Evolutionary conservation across 2,113 vertebrate genomes (phyloP), one percentile per base, ranked within the genome.

Genomic region (Phalacrocorax pelagicus): DNA sequence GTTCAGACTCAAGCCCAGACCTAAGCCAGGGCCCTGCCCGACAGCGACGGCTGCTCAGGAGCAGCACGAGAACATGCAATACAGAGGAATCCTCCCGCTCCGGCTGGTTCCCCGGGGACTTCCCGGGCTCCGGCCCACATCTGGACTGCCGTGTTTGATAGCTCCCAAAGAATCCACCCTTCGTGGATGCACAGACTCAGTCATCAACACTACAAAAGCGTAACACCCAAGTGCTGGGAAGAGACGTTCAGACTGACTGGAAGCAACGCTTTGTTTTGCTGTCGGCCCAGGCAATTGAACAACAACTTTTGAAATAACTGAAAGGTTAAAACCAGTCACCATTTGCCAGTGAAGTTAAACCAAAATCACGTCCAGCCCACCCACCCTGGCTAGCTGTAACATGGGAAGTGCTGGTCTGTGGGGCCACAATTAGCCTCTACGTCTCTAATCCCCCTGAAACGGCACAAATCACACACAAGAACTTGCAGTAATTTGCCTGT

Each of bases 131-230:
- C 2, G 10, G 63, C 44, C 34, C 23, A 7, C 55, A 51, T 3
- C 86, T 49, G 55, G 61, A 13, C n/a, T 10, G n/a, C n/a, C 30
- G 38, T 5, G 47, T 7, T 12, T 7, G 36, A 57, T 5, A 62
- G 22, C 9, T 21, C 38, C 16, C 63, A 34, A 17, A 20, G 69
- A 38, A 38, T 4, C 74, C 61, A 24, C 47, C 40, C 26, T 32
- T 54, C 44, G 13, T 0, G 40, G 52, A 18, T 1, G 0, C n/a
- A 32, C 15, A n/a, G 36, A 5, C 67, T 44, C 46, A 1, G 58
- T 8, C 36, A 21, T 18, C 13, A 17, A 12, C 30, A 6, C 52
- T 27, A 7, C 15, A 11, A 26, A 11, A 49, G 22, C 2, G 1
- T 59, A 36, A 52, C 52, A 23, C 17, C 30, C 12, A 5, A 22